phyloP scores from a whole-genome alignment of 2,113 vertebrate genomes.

The Ophiodon elongatus region DNA sequence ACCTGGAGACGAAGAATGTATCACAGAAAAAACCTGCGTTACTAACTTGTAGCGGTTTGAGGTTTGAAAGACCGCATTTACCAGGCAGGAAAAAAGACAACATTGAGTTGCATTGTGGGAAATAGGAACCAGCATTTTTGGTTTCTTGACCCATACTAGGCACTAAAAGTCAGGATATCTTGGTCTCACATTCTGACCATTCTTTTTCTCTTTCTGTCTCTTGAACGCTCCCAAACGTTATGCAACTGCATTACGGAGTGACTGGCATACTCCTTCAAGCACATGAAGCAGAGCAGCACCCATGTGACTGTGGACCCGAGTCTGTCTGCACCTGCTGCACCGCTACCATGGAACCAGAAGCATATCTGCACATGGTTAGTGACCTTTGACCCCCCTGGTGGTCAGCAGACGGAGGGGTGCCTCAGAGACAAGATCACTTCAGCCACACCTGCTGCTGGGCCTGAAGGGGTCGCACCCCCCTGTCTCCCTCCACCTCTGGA shows the following conservation, averaged over 20 bases:
- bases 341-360: slow-evolving; percentile 7
- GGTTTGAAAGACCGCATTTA: background rate
- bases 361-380: background rate
- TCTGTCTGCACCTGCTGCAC: slow-evolving; percentile 51
- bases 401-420: slow-evolving; percentile 44
- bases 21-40: background rate
- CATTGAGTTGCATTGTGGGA: background rate
- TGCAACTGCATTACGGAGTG: background rate
- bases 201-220: background rate
- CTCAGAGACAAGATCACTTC: slow-evolving; percentile 26
- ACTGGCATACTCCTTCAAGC: background rate
- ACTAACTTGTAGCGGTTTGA: background rate
- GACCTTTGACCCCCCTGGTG: slow-evolving; percentile 52
- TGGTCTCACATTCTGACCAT: background rate
- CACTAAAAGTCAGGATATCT: background rate
- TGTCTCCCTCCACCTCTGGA: slow-evolving; percentile 66
- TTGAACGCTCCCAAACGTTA: background rate
- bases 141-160: background rate
- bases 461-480: slow-evolving; percentile 33
- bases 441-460: slow-evolving; percentile 60
- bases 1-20: background rate
- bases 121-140: background rate
- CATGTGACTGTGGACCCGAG: background rate
- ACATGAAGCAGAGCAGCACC: background rate
- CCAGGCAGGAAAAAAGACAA: background rate